Base-by-base conservation (phyloP, 2,113 vertebrate species). In the Oryzias woworae region DNA sequence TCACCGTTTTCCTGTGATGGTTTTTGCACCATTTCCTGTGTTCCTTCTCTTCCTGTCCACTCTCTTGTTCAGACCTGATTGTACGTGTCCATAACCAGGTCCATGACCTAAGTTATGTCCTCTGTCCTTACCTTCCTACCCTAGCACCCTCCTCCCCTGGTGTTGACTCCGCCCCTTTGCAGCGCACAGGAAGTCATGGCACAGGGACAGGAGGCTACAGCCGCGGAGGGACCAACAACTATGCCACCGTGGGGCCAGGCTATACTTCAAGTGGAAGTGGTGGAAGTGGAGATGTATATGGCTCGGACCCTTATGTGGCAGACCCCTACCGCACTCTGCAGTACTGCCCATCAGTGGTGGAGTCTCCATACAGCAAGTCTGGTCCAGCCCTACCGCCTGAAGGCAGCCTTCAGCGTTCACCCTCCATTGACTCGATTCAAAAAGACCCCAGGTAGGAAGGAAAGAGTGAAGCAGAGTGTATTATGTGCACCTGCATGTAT, bases 131-230 rank as follows among this genome's bases (percentile, higher is more conserved):
- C 95, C 98, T 96, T 95, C 95, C 95, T 92, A 85, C 91, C 93
- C 81, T 96, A 99, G 97, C 97, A 95, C 97, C 96, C 85, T 97
- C 96, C 92, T 99, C 97, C 93, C 97, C 97, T 67, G 97, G 95
- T 96, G 96, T 98, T 91, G 96, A 99, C 96, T 97, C 96, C 94
- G 92, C 92, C 94, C 94, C 97, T 92, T 95, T 98, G 94, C 97
- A 99, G 95, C 95, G 97, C 91, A 94, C 96, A 90, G 94, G 93
- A 88, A 98, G 96, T 82, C 97, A 96, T 85, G 92, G 92, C 66
- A 90, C 82, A 0, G 88, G 93, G 22, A 89, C 94, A 1, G 94
- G 94, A 78, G 95, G 94, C 82, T 98, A 96, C 92, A 58, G 73
- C 64, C 87, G 89, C 0, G 86, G 86, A 1, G 89, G 89, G 26